phyloP scores from a whole-genome alignment of 1,140 invertebrate species.

The Drosophila elegans region DNA sequence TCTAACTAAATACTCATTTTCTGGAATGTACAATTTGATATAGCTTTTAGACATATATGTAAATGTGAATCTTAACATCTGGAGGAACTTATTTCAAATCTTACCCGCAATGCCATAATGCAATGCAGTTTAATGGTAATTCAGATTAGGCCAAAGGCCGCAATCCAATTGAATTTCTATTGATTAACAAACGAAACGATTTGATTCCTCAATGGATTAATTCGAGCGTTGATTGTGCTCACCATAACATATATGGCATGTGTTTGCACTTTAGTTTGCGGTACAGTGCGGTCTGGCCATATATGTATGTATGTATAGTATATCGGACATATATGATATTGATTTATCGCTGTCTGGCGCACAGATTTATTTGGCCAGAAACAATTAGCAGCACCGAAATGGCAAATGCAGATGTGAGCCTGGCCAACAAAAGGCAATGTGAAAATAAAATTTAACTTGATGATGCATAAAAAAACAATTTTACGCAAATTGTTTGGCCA shows the following conservation, averaged over 20 bases:
- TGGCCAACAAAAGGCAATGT: slow-evolving; percentile 8
- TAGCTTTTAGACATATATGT: too few species aligned
- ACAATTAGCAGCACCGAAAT: slow-evolving; percentile 34
- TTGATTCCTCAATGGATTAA: slow-evolving; percentile 46
- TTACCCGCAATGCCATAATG: background rate
- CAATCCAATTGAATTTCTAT: slow-evolving; percentile 35
- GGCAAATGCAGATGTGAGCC: slow-evolving; percentile 6
- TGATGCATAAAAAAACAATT: slow-evolving; percentile 62
- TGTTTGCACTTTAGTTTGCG: slow-evolving; percentile 26
- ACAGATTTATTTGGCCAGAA: slow-evolving; percentile 42
- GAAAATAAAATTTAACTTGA: slow-evolving; percentile 44
- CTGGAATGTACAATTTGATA: too few species aligned
- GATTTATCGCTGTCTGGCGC: slow-evolving; percentile 37
- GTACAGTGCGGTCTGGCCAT: background rate
- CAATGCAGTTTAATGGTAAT: background rate
- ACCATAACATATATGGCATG: background rate
- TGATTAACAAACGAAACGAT: slow-evolving; percentile 37
- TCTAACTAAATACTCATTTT: too few species aligned
- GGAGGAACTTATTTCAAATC: background rate
- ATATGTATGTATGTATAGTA: background rate
- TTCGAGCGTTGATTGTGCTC: slow-evolving; percentile 42
- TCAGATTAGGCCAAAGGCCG: background rate
- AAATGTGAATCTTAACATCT: too few species aligned
- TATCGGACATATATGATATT: slow-evolving; percentile 21
- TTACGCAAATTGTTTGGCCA: slow-evolving; percentile 29